Evolutionary conservation across 1,140 invertebrate genomes (phyloP).

Genomic region (Triops longicaudatus): DNA sequence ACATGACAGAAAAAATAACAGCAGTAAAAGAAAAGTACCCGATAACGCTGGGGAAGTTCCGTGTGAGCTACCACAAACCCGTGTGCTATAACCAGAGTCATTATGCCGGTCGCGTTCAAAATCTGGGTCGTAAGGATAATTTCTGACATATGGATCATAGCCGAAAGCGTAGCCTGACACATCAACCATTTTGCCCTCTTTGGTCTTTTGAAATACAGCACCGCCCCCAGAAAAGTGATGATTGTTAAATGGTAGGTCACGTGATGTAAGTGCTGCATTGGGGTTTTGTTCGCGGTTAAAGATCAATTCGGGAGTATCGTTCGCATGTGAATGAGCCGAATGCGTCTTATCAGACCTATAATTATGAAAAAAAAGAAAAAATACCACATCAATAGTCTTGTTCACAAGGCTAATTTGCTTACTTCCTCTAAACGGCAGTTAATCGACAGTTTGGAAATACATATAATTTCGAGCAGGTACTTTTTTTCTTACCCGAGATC

Average conservation of each 20-base stretch:
- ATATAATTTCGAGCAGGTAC: too few relatives aligned
- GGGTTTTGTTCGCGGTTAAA: slow-evolving; percentile 1
- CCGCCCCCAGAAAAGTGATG: not conserved
- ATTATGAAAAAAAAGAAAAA: not conserved
- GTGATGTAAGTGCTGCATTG: not conserved
- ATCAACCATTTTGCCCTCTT: not conserved
- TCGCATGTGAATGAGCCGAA: not conserved
- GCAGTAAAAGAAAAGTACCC: slow-evolving; percentile 39
- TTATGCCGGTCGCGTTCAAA: slow-evolving; percentile 57
- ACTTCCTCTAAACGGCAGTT: not conserved
- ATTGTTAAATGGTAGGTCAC: slow-evolving; percentile 2
- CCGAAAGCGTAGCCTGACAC: slow-evolving; percentile 37
- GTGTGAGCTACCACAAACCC: slow-evolving; percentile 64
- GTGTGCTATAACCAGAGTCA: slow-evolving; percentile 67
- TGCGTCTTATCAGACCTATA: not conserved
- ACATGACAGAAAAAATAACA: not conserved
- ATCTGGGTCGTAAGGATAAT: slow-evolving; percentile 37
- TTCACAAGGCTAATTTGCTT: too few relatives aligned
- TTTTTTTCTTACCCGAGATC: not conserved
- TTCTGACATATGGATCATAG: slow-evolving; percentile 41
- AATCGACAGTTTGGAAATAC: not conserved
- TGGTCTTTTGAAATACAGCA: not conserved
- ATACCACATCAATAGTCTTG: too few relatives aligned
- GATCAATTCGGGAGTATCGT: not conserved
- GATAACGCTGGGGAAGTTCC: slow-evolving; percentile 65